Conservation (phyloP, 2,888 invertebrate species). For the Cenopis cana region DNA sequence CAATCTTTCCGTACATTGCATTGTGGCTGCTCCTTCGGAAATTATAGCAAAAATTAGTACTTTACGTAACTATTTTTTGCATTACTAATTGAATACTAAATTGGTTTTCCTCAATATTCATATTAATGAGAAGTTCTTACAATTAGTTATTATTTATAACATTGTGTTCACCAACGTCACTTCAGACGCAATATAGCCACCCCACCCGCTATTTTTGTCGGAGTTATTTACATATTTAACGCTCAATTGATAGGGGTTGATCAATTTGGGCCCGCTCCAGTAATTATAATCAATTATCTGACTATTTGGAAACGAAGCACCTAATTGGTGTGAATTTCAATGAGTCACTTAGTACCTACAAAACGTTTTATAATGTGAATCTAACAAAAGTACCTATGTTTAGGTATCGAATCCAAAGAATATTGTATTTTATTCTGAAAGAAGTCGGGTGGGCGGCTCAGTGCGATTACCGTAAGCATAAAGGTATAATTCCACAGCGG, state of each 20-base stretch:
- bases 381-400: too few species aligned
- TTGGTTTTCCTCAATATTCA: too few species aligned
- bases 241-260: conserved; percentile 82
- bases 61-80: too few species aligned
- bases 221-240: conserved; percentile 82
- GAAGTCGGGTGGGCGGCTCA: too few species aligned
- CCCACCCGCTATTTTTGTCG: conserved; percentile 71
- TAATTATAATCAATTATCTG: conserved; percentile 42
- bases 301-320: conserved; percentile 31
- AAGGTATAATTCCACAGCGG: too few species aligned
- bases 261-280: conserved; percentile 63
- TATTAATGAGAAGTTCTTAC: too few species aligned
- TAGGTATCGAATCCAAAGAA: too few species aligned
- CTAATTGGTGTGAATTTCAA: conserved; percentile 33
- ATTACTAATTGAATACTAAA: too few species aligned
- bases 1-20: neutral
- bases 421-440: too few species aligned
- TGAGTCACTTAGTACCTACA: conserved; percentile 7
- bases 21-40: neutral
- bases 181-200: conserved; percentile 51
- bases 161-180: neutral
- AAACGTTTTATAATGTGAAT: neutral
- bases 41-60: too few species aligned
- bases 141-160: neutral
- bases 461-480: too few species aligned